Evolutionary conservation across 2,113 vertebrate genomes (phyloP).

Genomic region (Tupaia tana): DNA sequence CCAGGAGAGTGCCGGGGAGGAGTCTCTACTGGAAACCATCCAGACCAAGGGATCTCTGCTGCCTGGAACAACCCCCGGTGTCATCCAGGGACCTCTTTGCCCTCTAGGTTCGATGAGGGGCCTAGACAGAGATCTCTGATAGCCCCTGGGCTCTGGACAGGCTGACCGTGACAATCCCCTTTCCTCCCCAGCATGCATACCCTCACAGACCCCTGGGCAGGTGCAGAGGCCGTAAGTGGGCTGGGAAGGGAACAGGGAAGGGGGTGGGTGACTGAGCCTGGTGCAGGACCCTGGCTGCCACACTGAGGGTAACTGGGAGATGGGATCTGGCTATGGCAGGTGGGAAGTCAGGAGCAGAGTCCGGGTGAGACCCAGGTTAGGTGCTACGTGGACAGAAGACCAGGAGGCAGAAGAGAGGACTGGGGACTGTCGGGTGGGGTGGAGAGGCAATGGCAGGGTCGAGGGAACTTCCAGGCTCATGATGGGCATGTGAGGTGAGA

Average conservation of each 20-base stretch:
- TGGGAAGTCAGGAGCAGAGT: neutral
- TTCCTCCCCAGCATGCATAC: neutral
- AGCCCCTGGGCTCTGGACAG: neutral
- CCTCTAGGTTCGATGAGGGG: neutral
- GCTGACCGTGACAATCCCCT: neutral
- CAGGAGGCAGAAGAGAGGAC: neutral
- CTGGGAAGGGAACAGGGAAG: neutral
- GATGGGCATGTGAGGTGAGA: neutral
- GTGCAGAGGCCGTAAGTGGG: neutral
- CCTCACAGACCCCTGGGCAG: neutral
- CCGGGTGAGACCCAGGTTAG: neutral
- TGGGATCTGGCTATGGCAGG: neutral
- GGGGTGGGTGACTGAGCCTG: neutral
- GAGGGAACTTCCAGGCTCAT: neutral
- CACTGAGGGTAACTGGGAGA: neutral
- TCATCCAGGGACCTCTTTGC: neutral
- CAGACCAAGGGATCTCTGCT: neutral
- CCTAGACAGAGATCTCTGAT: neutral
- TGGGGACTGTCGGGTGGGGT: neutral
- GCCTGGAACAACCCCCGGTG: neutral
- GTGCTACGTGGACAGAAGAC: accelerated
- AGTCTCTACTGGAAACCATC: neutral
- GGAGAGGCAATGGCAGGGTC: neutral
- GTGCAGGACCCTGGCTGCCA: neutral
- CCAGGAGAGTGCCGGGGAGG: neutral